Percentiles rank a stretch among this genome's conserved stretches.
Evolutionary conservation across 2,797 vertebrate genomes (phyloP).

Genomic region (Trachops cirrhosus): DNA sequence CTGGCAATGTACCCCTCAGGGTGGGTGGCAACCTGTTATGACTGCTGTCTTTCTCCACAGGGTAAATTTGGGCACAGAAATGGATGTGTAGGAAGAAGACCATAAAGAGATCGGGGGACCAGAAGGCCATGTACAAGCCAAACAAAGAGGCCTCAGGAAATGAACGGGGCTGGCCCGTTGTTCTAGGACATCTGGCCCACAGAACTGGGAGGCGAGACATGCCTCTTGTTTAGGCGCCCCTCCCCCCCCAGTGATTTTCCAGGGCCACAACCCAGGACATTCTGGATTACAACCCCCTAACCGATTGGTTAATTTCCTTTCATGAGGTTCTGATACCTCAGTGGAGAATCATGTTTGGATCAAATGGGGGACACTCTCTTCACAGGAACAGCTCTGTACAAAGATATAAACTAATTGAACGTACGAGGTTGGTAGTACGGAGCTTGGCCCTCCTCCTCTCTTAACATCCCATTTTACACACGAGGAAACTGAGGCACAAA

Average conservation of each 20-base stretch:
- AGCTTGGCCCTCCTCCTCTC: rapidly evolving
- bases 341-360: neutral
- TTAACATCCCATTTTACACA: rapidly evolving
- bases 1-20: neutral
- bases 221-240: too few relatives aligned
- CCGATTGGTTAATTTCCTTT: neutral
- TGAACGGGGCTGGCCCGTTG: neutral
- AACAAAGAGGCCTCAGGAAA: neutral
- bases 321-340: neutral
- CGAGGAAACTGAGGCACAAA: neutral
- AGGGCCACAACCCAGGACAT: too few relatives aligned
- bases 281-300: neutral
- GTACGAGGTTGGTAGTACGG: too few relatives aligned
- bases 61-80: neutral
- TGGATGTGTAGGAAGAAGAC: neutral
- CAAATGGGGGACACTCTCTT: neutral
- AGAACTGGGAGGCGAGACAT: rapidly evolving
- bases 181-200: too few relatives aligned
- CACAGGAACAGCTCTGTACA: rapidly evolving
- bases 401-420: neutral
- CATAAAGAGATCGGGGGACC: rapidly evolving
- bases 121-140: rapidly evolving
- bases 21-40: too few relatives aligned
- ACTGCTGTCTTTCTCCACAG: neutral
- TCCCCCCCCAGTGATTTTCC: too few relatives aligned